phyloP scores from a whole-genome alignment of 2,888 invertebrate genomes.

The Acrobasis consociella region DNA sequence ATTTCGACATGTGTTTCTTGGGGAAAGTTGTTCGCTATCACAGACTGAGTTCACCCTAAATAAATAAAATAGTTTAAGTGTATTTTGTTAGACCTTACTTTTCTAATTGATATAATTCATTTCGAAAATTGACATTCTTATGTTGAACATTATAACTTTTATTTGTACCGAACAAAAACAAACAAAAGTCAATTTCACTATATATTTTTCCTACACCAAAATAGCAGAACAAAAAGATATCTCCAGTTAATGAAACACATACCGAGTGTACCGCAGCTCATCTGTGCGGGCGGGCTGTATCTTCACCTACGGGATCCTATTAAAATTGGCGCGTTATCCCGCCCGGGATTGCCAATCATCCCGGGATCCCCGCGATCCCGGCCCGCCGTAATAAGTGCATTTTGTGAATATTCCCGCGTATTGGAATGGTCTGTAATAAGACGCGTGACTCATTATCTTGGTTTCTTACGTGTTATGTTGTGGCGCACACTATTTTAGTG shows the following conservation, averaged over 20 bases:
- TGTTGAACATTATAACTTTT: too few species aligned
- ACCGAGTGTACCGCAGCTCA: slow-evolving; percentile 27
- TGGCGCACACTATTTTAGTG: slow-evolving; percentile 8
- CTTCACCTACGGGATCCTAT: slow-evolving; percentile 45
- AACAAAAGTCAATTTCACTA: neutral
- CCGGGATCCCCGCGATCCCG: slow-evolving; percentile 51
- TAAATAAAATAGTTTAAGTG: too few species aligned
- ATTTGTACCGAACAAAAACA: neutral
- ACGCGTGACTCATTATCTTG: slow-evolving; percentile 20
- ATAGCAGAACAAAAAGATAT: neutral
- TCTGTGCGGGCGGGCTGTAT: slow-evolving; percentile 20
- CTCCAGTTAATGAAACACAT: slow-evolving; percentile 7
- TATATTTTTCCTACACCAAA: neutral
- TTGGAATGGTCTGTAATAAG: slow-evolving; percentile 24
- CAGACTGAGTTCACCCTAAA: too few species aligned
- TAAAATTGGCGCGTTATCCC: slow-evolving; percentile 59
- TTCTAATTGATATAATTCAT: too few species aligned
- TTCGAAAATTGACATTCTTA: too few species aligned
- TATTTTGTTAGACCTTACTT: too few species aligned
- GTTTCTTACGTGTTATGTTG: neutral
- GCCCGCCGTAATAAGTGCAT: slow-evolving; percentile 48
- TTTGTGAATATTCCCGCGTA: slow-evolving; percentile 42
- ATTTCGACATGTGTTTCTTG: too few species aligned
- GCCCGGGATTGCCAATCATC: slow-evolving; percentile 68
- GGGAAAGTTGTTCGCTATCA: too few species aligned